These are phyloP conservation scores for Drosophila flavopinicola DNA, from an alignment of 2,888 invertebrate species.

Conservation along the genomic window DNA sequence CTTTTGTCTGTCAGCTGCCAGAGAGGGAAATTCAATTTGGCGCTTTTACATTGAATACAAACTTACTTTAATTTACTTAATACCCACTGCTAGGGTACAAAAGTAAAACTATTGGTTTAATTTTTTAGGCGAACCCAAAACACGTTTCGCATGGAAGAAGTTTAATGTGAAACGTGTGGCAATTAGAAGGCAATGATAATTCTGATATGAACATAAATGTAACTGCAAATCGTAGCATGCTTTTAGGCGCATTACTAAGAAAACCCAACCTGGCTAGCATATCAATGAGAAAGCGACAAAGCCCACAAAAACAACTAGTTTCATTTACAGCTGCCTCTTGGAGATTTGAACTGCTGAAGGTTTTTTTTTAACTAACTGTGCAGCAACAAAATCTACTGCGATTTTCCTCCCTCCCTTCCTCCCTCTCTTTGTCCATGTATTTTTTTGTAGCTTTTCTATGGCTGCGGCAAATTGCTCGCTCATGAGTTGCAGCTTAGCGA, in stretches of 20 bases:
- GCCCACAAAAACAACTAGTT: constrained; percentile 16
- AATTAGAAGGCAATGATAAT: constrained; percentile 56
- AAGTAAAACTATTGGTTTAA: not conserved
- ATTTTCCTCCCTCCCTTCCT: constrained; percentile 9
- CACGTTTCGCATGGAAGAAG: constrained; percentile 33
- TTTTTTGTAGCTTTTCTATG: constrained; percentile 4
- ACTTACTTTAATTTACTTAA: too few relatives aligned
- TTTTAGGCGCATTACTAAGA: constrained; percentile 25
- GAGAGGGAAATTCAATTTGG: too few relatives aligned
- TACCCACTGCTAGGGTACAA: not conserved
- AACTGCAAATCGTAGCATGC: constrained; percentile 21
- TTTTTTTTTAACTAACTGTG: constrained; percentile 18
- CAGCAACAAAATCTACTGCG: too few relatives aligned
- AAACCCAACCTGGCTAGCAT: constrained; percentile 33
- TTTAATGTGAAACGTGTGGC: constrained; percentile 53
- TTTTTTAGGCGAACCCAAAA: constrained; percentile 5
- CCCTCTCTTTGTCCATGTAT: not conserved
- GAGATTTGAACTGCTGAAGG: constrained; percentile 2
- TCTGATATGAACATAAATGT: constrained; percentile 18
- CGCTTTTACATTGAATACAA: too few relatives aligned
- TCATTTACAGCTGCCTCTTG: constrained; percentile 36
- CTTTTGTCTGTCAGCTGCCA: too few relatives aligned
- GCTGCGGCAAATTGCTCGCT: constrained; percentile 45
- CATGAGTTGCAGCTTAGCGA: constrained; percentile 47
- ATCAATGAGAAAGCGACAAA: constrained; percentile 42